Conservation (phyloP, 2,888 invertebrate species). For the Andrena camellia region DNA sequence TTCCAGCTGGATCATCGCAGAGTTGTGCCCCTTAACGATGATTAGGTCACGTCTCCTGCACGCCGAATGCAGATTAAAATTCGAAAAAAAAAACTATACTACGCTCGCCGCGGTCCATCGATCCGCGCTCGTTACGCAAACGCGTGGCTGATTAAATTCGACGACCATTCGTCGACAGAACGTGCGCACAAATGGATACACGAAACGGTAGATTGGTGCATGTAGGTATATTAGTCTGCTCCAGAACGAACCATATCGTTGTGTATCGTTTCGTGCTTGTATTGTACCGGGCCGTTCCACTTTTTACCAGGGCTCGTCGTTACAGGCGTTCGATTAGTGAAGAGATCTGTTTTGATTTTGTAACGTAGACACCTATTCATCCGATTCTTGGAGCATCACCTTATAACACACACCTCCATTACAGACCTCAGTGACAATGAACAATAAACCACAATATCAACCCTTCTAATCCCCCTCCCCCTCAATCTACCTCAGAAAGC, state of each 20-base stretch:
- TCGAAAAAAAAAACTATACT: slow-evolving; percentile 14
- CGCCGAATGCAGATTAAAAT: slow-evolving; percentile 16
- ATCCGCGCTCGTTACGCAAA: slow-evolving; percentile 35
- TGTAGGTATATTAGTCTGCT: background rate
- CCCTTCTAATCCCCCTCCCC: background rate
- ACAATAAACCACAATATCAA: background rate
- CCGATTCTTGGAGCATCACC: background rate
- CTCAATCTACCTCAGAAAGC: background rate
- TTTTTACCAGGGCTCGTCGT: slow-evolving; percentile 1
- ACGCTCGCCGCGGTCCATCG: slow-evolving; percentile 8
- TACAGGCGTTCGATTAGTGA: background rate
- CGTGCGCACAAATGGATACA: slow-evolving; percentile 26
- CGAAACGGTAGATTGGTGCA: slow-evolving; percentile 8
- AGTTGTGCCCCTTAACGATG: slow-evolving; percentile 3
- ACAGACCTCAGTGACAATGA: too few species aligned
- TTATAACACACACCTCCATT: too few species aligned
- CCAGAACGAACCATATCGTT: background rate
- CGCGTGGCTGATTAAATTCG: slow-evolving; percentile 39
- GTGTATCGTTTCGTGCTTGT: background rate
- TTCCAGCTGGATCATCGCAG: background rate
- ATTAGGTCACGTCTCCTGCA: background rate
- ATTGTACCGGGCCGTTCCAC: slow-evolving; percentile 1
- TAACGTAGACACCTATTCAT: too few species aligned
- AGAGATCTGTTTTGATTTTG: background rate
- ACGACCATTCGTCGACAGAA: background rate